Evolutionary conservation across 2,797 vertebrate genomes (phyloP), one percentile per base, ranked within the genome.

Genomic region (Rhincodon typus): DNA sequence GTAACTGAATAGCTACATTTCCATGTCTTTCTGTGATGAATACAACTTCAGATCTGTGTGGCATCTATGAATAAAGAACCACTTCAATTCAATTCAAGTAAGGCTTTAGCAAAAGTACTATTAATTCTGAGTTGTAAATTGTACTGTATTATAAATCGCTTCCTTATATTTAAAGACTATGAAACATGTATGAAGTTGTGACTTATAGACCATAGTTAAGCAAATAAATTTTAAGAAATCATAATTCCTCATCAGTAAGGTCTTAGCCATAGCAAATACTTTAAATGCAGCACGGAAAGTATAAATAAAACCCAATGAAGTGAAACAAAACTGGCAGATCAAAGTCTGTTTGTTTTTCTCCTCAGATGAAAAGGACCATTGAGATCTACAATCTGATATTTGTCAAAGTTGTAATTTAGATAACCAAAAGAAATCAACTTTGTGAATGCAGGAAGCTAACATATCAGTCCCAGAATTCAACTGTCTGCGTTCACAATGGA

Each of bases 51-150:
- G 21, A 77, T 94, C 93, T 50, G 42, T 72, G 42, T 94, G 67
- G 42, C 70, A 77, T 95, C 17, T 17, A 8, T 95, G 46, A 72
- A 95, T 94, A 94, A 77, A 95, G 46, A 77, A 74, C 62, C 46
- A 74, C 67, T 34, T 74, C 94, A 95, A 95, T 50, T 95, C 70
- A 53, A 57, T 95, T 95, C 70, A 77, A 53, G 5, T 74, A 95
- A 77, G 27, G 70, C 70, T 77, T 94, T 77, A 77, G 46, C n/a
- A 53, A 12, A 53, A 93, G 66, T 69, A 67, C 7, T 21, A 69
- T 93, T 93, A 25, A 67, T 21, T 93, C 90, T 93, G 38, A n/a
- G 53, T 77, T 95, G 93, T 50, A 94, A 94, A 34, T 70, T 94
- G 27, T 34, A 10, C 94, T 74, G 57, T 42, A 53, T 95, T 95